Conservation (phyloP, 53 echinoderm and acorn worm species). For the Zoroaster sp. region DNA sequence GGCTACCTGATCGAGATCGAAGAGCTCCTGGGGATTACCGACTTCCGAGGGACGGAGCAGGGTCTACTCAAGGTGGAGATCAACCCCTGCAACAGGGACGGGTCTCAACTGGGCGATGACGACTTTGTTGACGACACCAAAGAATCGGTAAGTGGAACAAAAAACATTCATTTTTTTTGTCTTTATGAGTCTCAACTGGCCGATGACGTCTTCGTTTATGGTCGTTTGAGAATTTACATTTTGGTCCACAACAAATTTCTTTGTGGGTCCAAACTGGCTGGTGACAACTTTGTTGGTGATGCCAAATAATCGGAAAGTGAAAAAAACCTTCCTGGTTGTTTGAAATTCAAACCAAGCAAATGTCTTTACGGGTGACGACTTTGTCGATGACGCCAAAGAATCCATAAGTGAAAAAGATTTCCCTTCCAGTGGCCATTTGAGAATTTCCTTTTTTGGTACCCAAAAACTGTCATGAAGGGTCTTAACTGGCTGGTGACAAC, state of each 20-base stretch:
- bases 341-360: no score
- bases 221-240: neutral
- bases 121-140: constrained; percentile 93
- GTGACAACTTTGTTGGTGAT: constrained; percentile 92
- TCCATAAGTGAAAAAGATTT: neutral
- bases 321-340: no score
- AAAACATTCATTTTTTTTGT: neutral
- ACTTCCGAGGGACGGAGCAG: constrained; percentile 86
- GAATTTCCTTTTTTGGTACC: neutral
- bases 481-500: constrained; percentile 77
- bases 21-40: constrained; percentile 80
- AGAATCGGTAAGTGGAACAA: constrained; percentile 71
- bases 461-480: no score
- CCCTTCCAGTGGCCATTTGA: neutral
- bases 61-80: constrained; percentile 91
- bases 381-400: no score
- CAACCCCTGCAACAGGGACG: constrained; percentile 66
- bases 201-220: no score
- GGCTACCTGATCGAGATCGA: constrained; percentile 94
- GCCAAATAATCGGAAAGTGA: constrained; percentile 79
- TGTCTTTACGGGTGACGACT: no score
- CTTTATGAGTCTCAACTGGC: no score
- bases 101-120: constrained; percentile 78
- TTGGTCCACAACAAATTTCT: no score
- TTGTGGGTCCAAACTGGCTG: constrained; percentile 74